A percentile compares a stretch with the other conserved stretches of the same genome.
These are phyloP conservation scores for Drosophila nr. medialis DNA, from an alignment of 2,888 invertebrate species.

Conservation along the genomic window DNA sequence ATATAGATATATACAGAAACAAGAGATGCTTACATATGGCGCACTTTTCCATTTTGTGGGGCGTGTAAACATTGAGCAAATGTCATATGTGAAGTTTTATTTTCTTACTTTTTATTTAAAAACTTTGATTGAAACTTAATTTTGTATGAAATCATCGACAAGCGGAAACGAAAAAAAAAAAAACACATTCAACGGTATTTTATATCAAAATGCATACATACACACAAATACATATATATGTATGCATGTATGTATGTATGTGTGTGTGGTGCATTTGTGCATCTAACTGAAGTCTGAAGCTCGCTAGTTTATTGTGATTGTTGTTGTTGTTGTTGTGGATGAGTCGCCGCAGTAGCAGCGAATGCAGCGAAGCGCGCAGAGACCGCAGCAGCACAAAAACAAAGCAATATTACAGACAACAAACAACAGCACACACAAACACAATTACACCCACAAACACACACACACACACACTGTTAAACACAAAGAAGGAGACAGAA, in stretches of 20 bases:
- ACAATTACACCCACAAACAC: constrained; percentile 21
- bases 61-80: constrained; percentile 19
- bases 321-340: constrained; percentile 32
- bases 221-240: neutral
- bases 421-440: constrained; percentile 43
- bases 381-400: constrained; percentile 45
- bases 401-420: constrained; percentile 48
- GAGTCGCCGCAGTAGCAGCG: constrained; percentile 31
- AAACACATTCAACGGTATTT: constrained; percentile 49
- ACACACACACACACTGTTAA: constrained; percentile 30
- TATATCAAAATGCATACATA: constrained; percentile 15
- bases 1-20: neutral
- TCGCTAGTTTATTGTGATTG: constrained; percentile 12
- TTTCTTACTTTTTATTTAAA: neutral
- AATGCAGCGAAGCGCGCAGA: constrained; percentile 55
- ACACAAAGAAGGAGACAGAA: constrained; percentile 61
- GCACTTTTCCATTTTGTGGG: constrained; percentile 11
- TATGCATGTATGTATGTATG: neutral
- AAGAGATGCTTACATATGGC: constrained; percentile 10
- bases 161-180: neutral
- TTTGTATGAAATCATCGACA: neutral
- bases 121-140: neutral
- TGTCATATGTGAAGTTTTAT: neutral
- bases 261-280: neutral
- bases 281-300: constrained; percentile 24